phyloP scores from a whole-genome alignment of 2,797 vertebrate genomes.

The Schizopygopsis pylzovi region DNA sequence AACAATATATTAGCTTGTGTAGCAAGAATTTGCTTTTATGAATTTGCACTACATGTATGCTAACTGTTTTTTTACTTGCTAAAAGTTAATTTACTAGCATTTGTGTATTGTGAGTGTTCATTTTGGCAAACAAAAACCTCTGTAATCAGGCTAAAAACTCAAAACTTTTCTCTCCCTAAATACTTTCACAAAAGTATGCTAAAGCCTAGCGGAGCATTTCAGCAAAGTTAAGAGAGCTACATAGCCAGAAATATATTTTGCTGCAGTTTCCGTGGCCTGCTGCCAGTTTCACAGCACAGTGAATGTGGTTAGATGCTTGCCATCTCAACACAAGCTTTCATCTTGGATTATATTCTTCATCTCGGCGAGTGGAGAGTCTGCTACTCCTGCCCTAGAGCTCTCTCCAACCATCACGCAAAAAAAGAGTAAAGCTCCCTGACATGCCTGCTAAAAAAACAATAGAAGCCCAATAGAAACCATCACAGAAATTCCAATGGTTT shows the following conservation, averaged over 20 bases:
- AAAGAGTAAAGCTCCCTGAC: conserved; percentile 10
- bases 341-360: conserved; percentile 57
- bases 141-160: not conserved
- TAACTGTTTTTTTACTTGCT: not conserved
- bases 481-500: too few species aligned
- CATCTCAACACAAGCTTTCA: conserved; percentile 52
- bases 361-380: conserved; percentile 31
- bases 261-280: conserved; percentile 44
- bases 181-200: conserved; percentile 6
- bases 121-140: not conserved
- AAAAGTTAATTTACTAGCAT: not conserved
- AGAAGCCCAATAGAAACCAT: too few species aligned
- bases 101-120: not conserved
- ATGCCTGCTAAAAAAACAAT: too few species aligned
- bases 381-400: conserved; percentile 41
- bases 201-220: not conserved
- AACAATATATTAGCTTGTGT: not conserved
- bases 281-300: conserved; percentile 31
- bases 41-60: not conserved
- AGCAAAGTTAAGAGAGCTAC: conserved; percentile 1
- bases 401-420: conserved; percentile 3
- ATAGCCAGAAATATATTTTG: conserved; percentile 19
- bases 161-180: not conserved
- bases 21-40: not conserved
- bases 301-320: conserved; percentile 38